Base-by-base conservation (phyloP, 35 echinoderm and acorn worm genomes). In the Stichopus chloronotus region DNA sequence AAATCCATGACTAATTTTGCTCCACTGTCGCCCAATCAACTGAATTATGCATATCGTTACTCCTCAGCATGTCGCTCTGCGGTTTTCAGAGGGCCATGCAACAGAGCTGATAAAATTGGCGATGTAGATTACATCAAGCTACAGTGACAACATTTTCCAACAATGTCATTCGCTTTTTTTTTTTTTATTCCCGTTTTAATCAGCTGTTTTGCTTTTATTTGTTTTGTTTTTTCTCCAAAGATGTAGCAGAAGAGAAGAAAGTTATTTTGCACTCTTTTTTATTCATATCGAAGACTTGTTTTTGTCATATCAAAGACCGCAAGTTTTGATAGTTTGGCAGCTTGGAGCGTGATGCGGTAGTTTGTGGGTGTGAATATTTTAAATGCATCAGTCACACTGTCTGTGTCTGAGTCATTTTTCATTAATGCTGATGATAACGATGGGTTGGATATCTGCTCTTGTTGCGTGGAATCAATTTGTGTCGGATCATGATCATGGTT, bases 31-130 rank as follows among this genome's bases (percentile, higher is more conserved):
- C 82, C 55, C 56, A 58, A 85, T 58, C 82, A 56, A 20, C 82
- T 85, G 82, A 85, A 85, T 85, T 85, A 85, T 85, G 82, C 82
- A 85, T 21, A 85, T 85, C 19, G 17, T 30, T n/a, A 85, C 21
- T 58, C 58, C 54, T 21, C 82, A 74, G 82, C 57, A 53, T 58
- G 55, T 16, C 56, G 82, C 82, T 85, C 69, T 85, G 82, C 82
- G 82, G 82, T 58, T 85, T 14, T 21, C 7, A 74, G 22, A 7
- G 19, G 69, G n/a, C 69, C 69, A 5, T 74, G 19, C 69, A n/a
- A 74, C 5, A 7, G 69, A 43, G 30, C 30, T 43, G 30, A 43
- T 43, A 74, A 74, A n/a, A 74, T 20, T 19, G 69, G 69, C 30
- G 69, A 72, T 72, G 69, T 72, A 6, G 69, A 72, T 72, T 14